Evolutionary conservation across 2,797 vertebrate genomes (phyloP).

Genomic region (Orestias chungarensis): DNA sequence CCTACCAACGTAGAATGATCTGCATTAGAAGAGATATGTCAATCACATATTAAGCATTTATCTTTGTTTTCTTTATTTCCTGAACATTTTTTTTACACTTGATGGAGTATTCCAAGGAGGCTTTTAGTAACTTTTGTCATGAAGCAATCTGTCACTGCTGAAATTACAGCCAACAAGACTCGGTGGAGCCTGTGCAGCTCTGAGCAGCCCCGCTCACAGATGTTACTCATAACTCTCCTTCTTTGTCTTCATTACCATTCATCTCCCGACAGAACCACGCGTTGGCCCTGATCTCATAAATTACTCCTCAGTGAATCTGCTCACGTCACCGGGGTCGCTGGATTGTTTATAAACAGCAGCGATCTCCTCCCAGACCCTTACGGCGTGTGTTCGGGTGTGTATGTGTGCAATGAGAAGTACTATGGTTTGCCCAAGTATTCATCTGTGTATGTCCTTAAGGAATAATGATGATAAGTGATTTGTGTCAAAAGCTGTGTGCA

Average conservation of each 20-base stretch:
- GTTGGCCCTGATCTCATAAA: slow-evolving; percentile 55
- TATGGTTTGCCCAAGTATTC: neutral
- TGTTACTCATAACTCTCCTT: slow-evolving; percentile 71
- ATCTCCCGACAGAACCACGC: slow-evolving; percentile 39
- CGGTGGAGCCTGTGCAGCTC: slow-evolving; percentile 48
- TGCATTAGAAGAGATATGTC: slow-evolving; percentile 26
- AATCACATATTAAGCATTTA: slow-evolving; percentile 27
- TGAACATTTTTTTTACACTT: slow-evolving; percentile 35
- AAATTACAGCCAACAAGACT: slow-evolving; percentile 68
- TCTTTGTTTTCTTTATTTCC: slow-evolving; percentile 5
- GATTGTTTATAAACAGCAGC: slow-evolving; percentile 68
- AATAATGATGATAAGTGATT: slow-evolving; percentile 55
- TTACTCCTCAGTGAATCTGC: slow-evolving; percentile 63
- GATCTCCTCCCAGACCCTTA: slow-evolving; percentile 27
- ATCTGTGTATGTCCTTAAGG: slow-evolving; percentile 10
- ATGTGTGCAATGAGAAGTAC: neutral
- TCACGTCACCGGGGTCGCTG: slow-evolving; percentile 50
- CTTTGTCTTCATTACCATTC: slow-evolving; percentile 75
- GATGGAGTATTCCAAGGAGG: slow-evolving; percentile 50
- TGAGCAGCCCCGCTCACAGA: slow-evolving; percentile 64
- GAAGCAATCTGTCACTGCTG: slow-evolving; percentile 68
- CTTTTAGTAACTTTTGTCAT: slow-evolving; percentile 64
- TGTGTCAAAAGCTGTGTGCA: slow-evolving; percentile 45
- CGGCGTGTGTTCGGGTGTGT: neutral
- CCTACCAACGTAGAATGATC: slow-evolving; percentile 32